Evolutionary conservation across 2,113 vertebrate genomes (phyloP), one percentile per base, ranked within the genome.

Genomic region (Phalacrocorax aristotelis): DNA sequence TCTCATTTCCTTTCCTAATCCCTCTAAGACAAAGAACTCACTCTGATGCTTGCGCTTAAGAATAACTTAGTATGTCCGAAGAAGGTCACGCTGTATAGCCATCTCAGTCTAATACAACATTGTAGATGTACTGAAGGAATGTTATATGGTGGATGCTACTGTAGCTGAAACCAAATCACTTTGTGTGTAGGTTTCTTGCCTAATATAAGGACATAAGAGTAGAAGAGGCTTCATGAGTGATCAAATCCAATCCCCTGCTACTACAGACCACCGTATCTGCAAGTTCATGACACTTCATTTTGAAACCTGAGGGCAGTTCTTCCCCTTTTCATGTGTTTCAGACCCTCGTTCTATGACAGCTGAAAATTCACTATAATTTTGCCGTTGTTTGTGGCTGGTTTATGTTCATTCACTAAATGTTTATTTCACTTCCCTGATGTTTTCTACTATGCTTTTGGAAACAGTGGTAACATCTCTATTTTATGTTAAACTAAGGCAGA

Each of bases 341-440:
- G 36, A 29, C 49, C 38, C 4, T 62, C 0, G 0, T 22, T 58
- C 82, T 82, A 3, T 13, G 23, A 20, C 69, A 36, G 20, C 36
- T 72, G 48, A 88, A 83, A 83, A 70, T 52, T 83, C 66, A 34
- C 49, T 66, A 1, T 32, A 25, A 21, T 86, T 83, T 87, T 92
- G 5, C 8, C 29, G 32, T 86, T 80, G 15, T 57, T 86, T 69
- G 10, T 85, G 52, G 19, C 12, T 75, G 5, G 23, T 76, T 84
- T 89, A 14, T 60, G n/a, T 65, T 71, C 49, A 15, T 88, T 85
- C 19, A 36, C 22, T 48, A 48, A 27, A 57, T 88, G 0, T 51
- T 48, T 86, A 40, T 65, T 91, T 91, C 9, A 23, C 7, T 74
- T 82, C 17, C 34, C 15, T 52, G 8, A 52, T 42, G 6, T 76